Evolutionary conservation across 2,113 vertebrate species (phyloP).

Genomic region (Pungitius pungitius): DNA sequence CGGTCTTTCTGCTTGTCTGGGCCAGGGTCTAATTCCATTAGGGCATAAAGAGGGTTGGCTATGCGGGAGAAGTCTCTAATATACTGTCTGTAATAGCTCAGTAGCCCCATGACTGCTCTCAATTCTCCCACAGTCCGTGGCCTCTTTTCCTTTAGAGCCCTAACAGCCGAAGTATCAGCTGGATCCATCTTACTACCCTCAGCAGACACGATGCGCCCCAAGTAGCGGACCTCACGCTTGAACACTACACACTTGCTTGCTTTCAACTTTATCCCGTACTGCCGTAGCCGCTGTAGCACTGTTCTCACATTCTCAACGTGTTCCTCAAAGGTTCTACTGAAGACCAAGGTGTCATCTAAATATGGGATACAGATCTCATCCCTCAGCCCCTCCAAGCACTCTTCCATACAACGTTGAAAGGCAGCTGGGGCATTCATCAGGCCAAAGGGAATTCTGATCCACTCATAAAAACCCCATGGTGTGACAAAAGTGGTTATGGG

Average conservation of each 20-base stretch:
- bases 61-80: too few relatives aligned
- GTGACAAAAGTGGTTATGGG: too few relatives aligned
- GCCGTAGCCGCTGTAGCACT: slow-evolving; percentile 3
- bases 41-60: too few relatives aligned
- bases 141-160: slow-evolving; percentile 10
- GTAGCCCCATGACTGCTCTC: too few relatives aligned
- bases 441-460: too few relatives aligned
- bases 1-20: not conserved
- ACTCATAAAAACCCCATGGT: too few relatives aligned
- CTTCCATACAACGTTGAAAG: too few relatives aligned
- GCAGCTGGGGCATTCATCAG: too few relatives aligned
- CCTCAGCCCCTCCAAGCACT: too few relatives aligned
- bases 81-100: too few relatives aligned
- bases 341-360: not conserved
- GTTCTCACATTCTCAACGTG: slow-evolving; percentile 23
- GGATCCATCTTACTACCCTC: slow-evolving; percentile 25
- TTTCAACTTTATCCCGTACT: slow-evolving; percentile 7
- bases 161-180: not conserved
- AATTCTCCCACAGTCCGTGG: not conserved
- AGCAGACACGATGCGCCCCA: slow-evolving; percentile 4
- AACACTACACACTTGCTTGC: slow-evolving; percentile 18
- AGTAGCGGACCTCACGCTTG: slow-evolving; percentile 1
- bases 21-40: not conserved
- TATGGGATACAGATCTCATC: too few relatives aligned
- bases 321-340: not conserved